phyloP scores from a whole-genome alignment of 2,113 vertebrate genomes.

The Chionomys nivalis region DNA sequence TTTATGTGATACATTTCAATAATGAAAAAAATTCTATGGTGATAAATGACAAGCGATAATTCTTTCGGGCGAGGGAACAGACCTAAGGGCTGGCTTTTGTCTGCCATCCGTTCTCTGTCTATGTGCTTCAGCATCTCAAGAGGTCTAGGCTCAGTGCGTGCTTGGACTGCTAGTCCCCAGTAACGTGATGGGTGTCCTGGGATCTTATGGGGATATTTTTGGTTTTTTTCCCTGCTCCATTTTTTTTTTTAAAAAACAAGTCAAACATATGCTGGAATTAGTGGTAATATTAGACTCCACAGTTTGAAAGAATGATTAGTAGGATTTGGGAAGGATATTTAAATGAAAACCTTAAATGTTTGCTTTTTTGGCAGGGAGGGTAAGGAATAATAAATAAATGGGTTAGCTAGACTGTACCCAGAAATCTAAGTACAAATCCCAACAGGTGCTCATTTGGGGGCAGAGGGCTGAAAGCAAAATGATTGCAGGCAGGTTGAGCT shows the following conservation, averaged over 20 bases:
- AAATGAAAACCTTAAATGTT: conserved; percentile 26
- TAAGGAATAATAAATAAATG: conserved; percentile 10
- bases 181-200: background rate
- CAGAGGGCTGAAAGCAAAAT: conserved; percentile 17
- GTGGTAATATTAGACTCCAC: background rate
- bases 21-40: background rate
- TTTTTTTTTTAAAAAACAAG: background rate
- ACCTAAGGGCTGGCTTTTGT: background rate
- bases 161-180: background rate
- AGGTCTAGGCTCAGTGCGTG: background rate
- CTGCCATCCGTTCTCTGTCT: background rate
- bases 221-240: background rate
- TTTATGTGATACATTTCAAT: conserved; percentile 42
- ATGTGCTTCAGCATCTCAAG: background rate
- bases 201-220: background rate
- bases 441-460: background rate
- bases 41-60: background rate
- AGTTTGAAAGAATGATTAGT: conserved; percentile 29
- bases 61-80: background rate
- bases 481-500: background rate
- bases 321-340: conserved; percentile 42
- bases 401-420: conserved; percentile 4
- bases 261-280: background rate
- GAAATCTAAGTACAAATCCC: conserved; percentile 10
- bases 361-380: background rate